Evolutionary conservation across 2,888 invertebrate genomes (phyloP).

Genomic region (Drosophila formosana): DNA sequence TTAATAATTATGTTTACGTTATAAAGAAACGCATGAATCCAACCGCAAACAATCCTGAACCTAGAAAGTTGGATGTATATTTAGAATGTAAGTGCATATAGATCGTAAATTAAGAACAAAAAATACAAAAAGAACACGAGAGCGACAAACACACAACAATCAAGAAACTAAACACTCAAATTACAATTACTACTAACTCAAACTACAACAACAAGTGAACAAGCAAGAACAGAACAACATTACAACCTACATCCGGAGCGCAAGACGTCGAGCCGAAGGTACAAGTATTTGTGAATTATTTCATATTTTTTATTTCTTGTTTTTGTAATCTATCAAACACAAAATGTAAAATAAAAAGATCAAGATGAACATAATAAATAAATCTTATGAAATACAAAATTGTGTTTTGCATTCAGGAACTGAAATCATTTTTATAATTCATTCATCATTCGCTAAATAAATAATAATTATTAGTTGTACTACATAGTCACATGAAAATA

Average conservation of each 20-base stretch:
- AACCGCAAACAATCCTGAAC: constrained; percentile 6
- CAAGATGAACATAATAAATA: constrained; percentile 41
- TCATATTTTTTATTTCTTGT: constrained; percentile 26
- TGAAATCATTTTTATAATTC: no score
- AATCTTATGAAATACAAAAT: constrained; percentile 32
- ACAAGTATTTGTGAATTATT: constrained; percentile 54
- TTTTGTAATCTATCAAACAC: constrained; percentile 36
- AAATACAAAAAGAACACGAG: constrained; percentile 7
- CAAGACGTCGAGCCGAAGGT: constrained; percentile 35
- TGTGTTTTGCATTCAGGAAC: neutral
- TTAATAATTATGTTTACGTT: constrained; percentile 10
- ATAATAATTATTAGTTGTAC: no score
- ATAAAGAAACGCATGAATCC: neutral
- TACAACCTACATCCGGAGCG: constrained; percentile 16
- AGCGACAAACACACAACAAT: constrained; percentile 5
- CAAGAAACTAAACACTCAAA: constrained; percentile 27
- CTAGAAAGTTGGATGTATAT: constrained; percentile 38
- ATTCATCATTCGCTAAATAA: no score
- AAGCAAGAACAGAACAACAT: constrained; percentile 9
- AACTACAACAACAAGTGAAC: constrained; percentile 14
- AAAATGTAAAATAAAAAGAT: constrained; percentile 47
- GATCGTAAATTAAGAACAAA: constrained; percentile 32
- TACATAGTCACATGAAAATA: no score
- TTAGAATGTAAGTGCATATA: constrained; percentile 50
- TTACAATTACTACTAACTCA: constrained; percentile 9